Evolutionary conservation across 2,888 invertebrate genomes (phyloP), one percentile per base, ranked within the genome.

Genomic region (Caradrina clavipalpis): DNA sequence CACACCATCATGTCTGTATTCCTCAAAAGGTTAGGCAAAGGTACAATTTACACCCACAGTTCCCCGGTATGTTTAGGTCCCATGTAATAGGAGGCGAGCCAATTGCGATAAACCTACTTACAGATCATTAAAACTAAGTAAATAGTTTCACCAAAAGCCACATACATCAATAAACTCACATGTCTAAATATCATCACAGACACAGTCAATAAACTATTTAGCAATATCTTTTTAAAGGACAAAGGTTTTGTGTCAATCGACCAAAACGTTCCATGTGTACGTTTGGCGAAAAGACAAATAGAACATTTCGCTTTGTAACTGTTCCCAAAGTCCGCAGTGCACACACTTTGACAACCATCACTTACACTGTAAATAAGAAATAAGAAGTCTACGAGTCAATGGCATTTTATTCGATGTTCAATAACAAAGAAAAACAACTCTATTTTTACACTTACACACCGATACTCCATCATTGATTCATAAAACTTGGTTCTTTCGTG

Each of bases 381-480:
- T 68, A 68, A 19, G 53, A 39, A 53, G 66, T 35, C 22, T 54
- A 49, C 15, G 19, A 74, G 75, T 47, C 49, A 57, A 49, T 75
- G 35, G 31, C 21, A 71, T 59, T 69, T 69, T 58, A 47, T 57
- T 53, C 47, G 35, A 54, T 54, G 58, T 62, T 61, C 45, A 21
- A 59, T 26, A 19, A 50, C 72, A 39, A 56, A 60, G 55, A 45
- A 69, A 70, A 57, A 57, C 54, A 35, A 31, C 10, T 67, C 68
- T 58, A 75, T 75, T 76, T 51, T 49, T 53, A 60, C 26, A 54
- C 56, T 51, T 17, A 31, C 19, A 45, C 55, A 59, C 60, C 35
- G 39, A 56, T 49, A 51, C 39, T 22, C 42, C 51, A 56, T 71
- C 76, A 59, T 53, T 63, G 63, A 77, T 71, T 65, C 65, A 71